These are phyloP conservation scores for Anisognathus igniventris DNA, from an alignment of 2,797 vertebrate genomes.

Conservation along the genomic window DNA sequence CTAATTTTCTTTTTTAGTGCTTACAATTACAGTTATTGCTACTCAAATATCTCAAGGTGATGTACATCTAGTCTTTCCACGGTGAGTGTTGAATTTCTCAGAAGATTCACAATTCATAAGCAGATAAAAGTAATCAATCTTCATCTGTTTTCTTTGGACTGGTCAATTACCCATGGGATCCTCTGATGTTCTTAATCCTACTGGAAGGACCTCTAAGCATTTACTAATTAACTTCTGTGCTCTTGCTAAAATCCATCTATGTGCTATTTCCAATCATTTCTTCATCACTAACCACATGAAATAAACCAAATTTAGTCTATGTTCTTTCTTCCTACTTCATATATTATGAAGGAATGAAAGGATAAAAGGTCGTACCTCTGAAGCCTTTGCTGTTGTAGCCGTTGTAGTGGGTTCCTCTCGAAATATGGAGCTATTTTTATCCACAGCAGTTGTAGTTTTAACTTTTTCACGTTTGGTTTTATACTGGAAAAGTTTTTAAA, in stretches of 20 bases:
- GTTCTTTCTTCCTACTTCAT: neutral
- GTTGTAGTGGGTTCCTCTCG: slow-evolving; percentile 67
- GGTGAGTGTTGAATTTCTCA: neutral
- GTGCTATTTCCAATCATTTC: neutral
- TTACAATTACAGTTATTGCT: neutral
- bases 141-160: neutral
- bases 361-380: slow-evolving; percentile 72
- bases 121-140: neutral
- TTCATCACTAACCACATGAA: neutral
- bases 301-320: neutral
- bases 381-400: slow-evolving; percentile 63
- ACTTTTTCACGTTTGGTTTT: slow-evolving; percentile 91
- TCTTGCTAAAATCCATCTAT: neutral
- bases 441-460: neutral
- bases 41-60: neutral
- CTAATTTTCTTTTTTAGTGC: neutral
- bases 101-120: neutral
- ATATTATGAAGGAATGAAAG: neutral
- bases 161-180: neutral
- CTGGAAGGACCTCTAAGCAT: neutral
- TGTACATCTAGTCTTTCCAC: neutral
- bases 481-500: slow-evolving; percentile 76
- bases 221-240: neutral
- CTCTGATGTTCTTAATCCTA: neutral
- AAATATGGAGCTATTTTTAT: slow-evolving; percentile 41